Evolutionary conservation across 1,140 invertebrate species (phyloP), one percentile per base, ranked within the genome.

Genomic region (Pseudomyrmex cubaensis): DNA sequence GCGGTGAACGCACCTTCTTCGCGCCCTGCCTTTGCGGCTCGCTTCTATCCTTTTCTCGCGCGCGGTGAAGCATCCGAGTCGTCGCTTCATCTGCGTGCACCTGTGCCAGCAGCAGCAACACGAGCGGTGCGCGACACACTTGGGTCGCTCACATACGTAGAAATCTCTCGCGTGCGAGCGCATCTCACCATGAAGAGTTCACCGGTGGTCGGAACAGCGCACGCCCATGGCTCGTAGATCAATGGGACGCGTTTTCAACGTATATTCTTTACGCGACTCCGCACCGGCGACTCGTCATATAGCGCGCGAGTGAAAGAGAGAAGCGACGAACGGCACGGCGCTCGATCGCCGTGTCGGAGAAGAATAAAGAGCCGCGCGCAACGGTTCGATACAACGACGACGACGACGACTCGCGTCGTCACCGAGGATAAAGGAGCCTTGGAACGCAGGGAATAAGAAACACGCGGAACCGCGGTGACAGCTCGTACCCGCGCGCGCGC

Each of bases 391-490:
- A 85, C 86, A 83, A 85, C 66, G 25, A 63, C 17, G 64, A 52
- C 50, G 50, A 12, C 50, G 50, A 10, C 72, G 89, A 83, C 69
- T 46, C 83, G 78, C 87, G 88, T 89, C 87, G 89, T 84, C 89
- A 90, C 85, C 78, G 87, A 89, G 91, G 90, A 91, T 91, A 91
- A 92, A 92, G 90, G 89, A 94, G 85, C 91, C 87, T 88, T 90
- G 91, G 91, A 90, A 90, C 88, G 90, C 89, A 90, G 83, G 84
- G 89, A 91, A 90, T 91, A 94, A 93, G 92, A 93, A 94, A 92
- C 90, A 94, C 93, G 93, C 93, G 93, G 93, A 94, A 94, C 93
- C 91, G 73, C 91, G 90, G 90, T 93, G 93, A 93, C 93, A 93
- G 92, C 92, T 93, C 92, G 91, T 94, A 91, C 91, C 35, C 83